These are phyloP conservation scores for Aculops lycopersici DNA, from an alignment of 1,140 invertebrate genomes.

Conservation along the genomic window DNA sequence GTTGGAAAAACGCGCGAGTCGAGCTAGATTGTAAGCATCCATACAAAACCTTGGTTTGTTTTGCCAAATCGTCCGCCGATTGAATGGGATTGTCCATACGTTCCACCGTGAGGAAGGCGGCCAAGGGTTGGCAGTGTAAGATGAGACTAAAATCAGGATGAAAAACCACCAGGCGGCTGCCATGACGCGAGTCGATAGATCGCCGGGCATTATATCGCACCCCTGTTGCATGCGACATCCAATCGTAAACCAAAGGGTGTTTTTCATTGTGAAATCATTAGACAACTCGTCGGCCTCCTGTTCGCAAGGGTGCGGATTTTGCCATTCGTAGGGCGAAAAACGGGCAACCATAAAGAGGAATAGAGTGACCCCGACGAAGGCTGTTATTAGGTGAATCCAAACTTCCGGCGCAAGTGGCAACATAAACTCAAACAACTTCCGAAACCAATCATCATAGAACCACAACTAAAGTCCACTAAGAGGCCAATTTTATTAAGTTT, in stretches of 20 bases:
- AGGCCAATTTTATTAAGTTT: slow-evolving; percentile 27
- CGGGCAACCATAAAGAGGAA: slow-evolving; percentile 66
- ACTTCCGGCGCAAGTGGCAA: slow-evolving; percentile 23
- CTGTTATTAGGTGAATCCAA: slow-evolving; percentile 82
- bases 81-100: slow-evolving; percentile 22
- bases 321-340: slow-evolving; percentile 19
- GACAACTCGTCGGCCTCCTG: slow-evolving; percentile 37
- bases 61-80: slow-evolving; percentile 22
- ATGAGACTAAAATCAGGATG: slow-evolving; percentile 24
- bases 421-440: slow-evolving; percentile 16
- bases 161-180: slow-evolving; percentile 24
- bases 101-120: slow-evolving; percentile 25
- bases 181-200: slow-evolving; percentile 17
- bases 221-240: slow-evolving; percentile 47
- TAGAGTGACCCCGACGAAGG: slow-evolving; percentile 66
- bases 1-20: slow-evolving; percentile 22
- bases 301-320: slow-evolving; percentile 34
- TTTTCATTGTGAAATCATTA: slow-evolving; percentile 36
- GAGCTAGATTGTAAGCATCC: slow-evolving; percentile 20
- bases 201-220: slow-evolving; percentile 48
- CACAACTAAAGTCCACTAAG: slow-evolving; percentile 16
- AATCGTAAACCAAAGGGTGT: slow-evolving; percentile 36
- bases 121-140: slow-evolving; percentile 25
- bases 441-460: slow-evolving; percentile 39
- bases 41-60: slow-evolving; percentile 22